Conservation (phyloP, 2,113 vertebrate species). For the Paramormyrops kingsleyae region DNA sequence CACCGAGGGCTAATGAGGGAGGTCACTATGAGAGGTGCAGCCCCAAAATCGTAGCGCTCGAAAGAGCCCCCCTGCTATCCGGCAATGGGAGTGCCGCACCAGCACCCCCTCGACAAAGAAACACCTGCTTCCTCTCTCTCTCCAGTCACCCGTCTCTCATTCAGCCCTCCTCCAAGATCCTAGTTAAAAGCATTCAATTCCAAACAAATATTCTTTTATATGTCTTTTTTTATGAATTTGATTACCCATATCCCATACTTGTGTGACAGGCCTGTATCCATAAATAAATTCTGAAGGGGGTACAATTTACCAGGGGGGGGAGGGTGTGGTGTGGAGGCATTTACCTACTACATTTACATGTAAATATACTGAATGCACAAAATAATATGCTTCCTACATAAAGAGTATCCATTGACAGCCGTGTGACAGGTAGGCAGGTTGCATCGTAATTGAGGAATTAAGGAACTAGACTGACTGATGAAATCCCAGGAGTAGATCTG, state of each 20-base stretch:
- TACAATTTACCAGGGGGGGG: background rate
- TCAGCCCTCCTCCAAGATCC: background rate
- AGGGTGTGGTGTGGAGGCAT: too few relatives aligned
- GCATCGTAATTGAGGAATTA: background rate
- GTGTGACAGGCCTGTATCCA: background rate
- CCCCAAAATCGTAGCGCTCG: background rate
- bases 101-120: background rate
- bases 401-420: background rate
- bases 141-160: background rate
- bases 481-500: background rate
- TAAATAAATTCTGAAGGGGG: background rate
- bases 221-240: background rate
- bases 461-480: background rate
- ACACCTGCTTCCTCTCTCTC: background rate
- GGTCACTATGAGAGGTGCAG: background rate
- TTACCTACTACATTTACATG: background rate
- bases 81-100: background rate
- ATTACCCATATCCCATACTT: background rate
- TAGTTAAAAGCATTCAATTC: background rate
- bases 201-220: background rate
- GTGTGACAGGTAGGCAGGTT: background rate
- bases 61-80: background rate
- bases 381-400: background rate
- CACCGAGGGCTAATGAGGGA: background rate
- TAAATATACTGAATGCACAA: background rate